Base-by-base conservation (phyloP, 2,888 invertebrate genomes). In the Rhaphigaster nebulosa region DNA sequence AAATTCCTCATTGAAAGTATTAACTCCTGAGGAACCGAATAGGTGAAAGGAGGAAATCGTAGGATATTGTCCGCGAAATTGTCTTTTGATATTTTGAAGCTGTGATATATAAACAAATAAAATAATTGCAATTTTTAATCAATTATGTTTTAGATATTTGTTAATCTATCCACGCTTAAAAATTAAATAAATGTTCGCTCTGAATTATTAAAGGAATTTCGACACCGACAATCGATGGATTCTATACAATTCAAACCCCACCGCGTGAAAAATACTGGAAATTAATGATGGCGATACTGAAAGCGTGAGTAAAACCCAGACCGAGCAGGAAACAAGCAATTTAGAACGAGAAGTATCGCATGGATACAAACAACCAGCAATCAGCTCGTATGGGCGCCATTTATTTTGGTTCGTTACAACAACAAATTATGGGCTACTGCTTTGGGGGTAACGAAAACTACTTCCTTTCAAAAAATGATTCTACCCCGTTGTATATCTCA, bases 261-360 rank as follows among this genome's bases (percentile, higher is more conserved):
- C 18, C 5, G 34, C 34, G 70, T 76, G 70, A 76, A 76, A 76
- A 76, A 76, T 76, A 23, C 34, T 12, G 70, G 20, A 76, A 76
- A 76, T 76, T 76, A 76, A 76, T 76, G 70, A 76, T 38, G 38
- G 4, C 34, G 34, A 38, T 76, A 20, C 20, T 15, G 38, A 65
- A 76, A 76, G 70, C 70, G 70, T 76, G 34, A 76, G 70, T 76
- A 38, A 38, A 76, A 76, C 70, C 70, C 70, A 6, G 70, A 23
- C 4, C 38, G 38, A 60, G 6, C 10, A 38, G 70, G 70, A 38
- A 76, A 34, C 70, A 76, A 20, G 20, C 70, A 76, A 76, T 76
- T 76, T 20, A 6, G 70, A 15, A 20, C 8, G 70, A 29, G 65
- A n/a, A n/a, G n/a, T 3, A 34, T 34, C 65, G 70, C 65, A 38